phyloP scores from a whole-genome alignment of 1,140 invertebrate species.

The Microplitis mediator region DNA sequence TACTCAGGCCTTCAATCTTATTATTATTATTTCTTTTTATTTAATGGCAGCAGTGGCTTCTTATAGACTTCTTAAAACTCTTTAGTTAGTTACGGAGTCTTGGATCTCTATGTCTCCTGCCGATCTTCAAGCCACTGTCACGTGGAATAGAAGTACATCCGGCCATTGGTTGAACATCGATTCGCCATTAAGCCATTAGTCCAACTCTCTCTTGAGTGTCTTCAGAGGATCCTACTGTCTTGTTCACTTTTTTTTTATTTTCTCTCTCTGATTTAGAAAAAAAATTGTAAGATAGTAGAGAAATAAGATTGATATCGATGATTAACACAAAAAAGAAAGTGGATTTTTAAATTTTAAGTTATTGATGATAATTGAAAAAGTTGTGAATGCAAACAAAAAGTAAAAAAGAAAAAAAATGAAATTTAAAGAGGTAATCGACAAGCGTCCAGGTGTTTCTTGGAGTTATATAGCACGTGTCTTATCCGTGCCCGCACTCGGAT shows the following conservation, averaged over 20 bases:
- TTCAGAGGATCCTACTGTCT: background rate
- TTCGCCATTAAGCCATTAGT: slow-evolving; percentile 54
- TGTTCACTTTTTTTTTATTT: background rate
- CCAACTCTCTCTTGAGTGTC: slow-evolving; percentile 9
- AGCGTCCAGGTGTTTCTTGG: background rate
- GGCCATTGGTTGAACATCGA: slow-evolving; percentile 44
- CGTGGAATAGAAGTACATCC: slow-evolving; percentile 13
- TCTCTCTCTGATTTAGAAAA: background rate
- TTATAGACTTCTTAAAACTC: background rate
- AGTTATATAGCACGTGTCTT: background rate
- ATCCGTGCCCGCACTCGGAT: background rate
- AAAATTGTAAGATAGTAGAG: background rate
- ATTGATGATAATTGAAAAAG: too few species aligned
- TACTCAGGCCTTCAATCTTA: background rate
- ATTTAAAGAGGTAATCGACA: background rate
- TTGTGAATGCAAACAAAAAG: too few species aligned
- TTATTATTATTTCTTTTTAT: slow-evolving; percentile 9
- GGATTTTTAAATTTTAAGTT: too few species aligned
- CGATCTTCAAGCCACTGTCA: slow-evolving; percentile 1
- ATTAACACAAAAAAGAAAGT: too few species aligned
- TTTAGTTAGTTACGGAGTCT: background rate
- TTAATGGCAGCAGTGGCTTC: background rate
- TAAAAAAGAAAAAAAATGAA: too few species aligned
- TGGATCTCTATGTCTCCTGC: background rate
- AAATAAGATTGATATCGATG: background rate